Evolutionary conservation across 2,797 vertebrate species (phyloP).

Genomic region (Pagetopsis macropterus): DNA sequence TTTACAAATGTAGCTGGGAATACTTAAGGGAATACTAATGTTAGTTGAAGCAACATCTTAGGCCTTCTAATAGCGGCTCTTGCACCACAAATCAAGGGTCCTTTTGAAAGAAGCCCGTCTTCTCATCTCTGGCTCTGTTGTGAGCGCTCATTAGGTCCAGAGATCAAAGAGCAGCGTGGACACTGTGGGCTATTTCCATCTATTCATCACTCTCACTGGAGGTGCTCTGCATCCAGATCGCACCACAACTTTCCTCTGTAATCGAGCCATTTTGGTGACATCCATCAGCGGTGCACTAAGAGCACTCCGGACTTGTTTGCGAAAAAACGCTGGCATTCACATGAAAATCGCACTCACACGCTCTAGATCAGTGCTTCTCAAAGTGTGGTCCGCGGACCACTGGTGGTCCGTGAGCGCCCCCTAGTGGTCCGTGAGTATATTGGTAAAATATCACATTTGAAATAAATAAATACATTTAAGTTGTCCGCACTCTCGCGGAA

Average conservation of each 20-base stretch:
- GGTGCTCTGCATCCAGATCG: constrained; percentile 66
- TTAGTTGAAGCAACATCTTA: constrained; percentile 73
- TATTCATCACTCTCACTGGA: constrained; percentile 71
- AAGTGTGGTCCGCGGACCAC: no score
- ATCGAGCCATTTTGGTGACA: constrained; percentile 65
- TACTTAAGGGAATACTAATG: constrained; percentile 77
- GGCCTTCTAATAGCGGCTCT: constrained; percentile 62
- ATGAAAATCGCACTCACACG: constrained; percentile 45
- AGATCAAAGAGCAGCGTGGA: constrained; percentile 79
- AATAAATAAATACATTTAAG: no score
- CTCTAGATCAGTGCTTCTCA: background rate
- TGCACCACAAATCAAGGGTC: constrained; percentile 71
- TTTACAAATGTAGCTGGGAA: constrained; percentile 70
- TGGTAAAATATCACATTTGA: no score
- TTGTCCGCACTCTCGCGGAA: no score
- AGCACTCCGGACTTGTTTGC: constrained; percentile 27
- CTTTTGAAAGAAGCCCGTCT: constrained; percentile 69
- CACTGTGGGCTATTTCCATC: constrained; percentile 76
- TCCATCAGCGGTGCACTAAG: constrained; percentile 41
- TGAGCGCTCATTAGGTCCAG: constrained; percentile 80
- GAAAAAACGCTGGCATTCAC: constrained; percentile 33
- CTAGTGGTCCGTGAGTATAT: no score
- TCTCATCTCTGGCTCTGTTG: constrained; percentile 77
- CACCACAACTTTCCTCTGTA: constrained; percentile 66
- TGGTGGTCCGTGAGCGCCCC: no score